Evolutionary conservation across 2,113 vertebrate species (phyloP).

Genomic region (Coracopsis vasa): DNA sequence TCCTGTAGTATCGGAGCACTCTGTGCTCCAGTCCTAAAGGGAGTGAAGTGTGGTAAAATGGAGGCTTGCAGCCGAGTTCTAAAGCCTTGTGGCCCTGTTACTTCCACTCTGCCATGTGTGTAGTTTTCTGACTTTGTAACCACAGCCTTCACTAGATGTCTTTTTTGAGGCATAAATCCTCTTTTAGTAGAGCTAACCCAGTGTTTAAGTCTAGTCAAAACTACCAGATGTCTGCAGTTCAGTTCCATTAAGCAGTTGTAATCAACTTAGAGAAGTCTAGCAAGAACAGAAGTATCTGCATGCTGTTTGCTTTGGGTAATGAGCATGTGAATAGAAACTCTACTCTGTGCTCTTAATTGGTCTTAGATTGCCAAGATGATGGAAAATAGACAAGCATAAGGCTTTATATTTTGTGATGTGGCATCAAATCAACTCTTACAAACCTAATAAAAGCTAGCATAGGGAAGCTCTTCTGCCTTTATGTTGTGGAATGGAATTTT

Average conservation of each 20-base stretch:
- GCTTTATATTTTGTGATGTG: neutral
- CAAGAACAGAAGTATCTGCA: neutral
- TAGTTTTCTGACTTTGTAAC: neutral
- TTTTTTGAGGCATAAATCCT: neutral
- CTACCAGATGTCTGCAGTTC: neutral
- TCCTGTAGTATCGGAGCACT: neutral
- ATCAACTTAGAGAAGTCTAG: neutral
- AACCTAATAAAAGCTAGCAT: neutral
- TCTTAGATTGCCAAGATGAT: neutral
- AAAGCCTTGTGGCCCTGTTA: neutral
- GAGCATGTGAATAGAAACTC: neutral
- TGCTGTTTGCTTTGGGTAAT: neutral
- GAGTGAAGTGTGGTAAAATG: neutral
- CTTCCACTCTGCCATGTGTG: neutral
- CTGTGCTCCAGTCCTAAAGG: neutral
- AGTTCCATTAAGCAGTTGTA: neutral
- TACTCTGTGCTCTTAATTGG: neutral
- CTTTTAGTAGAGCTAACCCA: neutral
- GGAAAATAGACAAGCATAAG: neutral
- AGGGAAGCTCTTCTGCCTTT: neutral
- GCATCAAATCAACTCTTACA: neutral
- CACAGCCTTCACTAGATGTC: fast-evolving
- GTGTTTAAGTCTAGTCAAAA: neutral
- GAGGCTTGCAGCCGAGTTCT: neutral
- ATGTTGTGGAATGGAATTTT: neutral